A percentile compares a stretch with the other conserved stretches of the same genome.
phyloP scores from a whole-genome alignment of 92 coral and sea anemone genomes.

The Palythoa caribaeorum region DNA sequence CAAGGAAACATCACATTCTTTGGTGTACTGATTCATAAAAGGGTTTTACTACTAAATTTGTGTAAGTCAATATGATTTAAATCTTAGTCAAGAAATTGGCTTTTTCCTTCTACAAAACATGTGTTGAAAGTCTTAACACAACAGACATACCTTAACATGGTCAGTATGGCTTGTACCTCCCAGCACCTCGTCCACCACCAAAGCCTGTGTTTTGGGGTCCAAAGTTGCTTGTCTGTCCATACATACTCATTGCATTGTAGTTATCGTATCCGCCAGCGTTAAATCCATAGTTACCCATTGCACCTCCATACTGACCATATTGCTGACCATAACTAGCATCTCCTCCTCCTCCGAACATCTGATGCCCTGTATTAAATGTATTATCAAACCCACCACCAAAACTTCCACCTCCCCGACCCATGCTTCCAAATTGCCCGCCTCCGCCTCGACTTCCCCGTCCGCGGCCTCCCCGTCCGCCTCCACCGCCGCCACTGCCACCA shows the following conservation, averaged over 20 bases:
- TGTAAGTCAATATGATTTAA: too few relatives aligned
- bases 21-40: too few relatives aligned
- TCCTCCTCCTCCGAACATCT: conserved; percentile 22
- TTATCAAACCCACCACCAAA: conserved; percentile 1
- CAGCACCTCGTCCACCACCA: conserved; percentile 50
- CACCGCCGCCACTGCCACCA: conserved; percentile 53
- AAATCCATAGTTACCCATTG: neutral
- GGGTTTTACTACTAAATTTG: too few relatives aligned
- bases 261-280: neutral
- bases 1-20: too few relatives aligned
- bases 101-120: neutral
- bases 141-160: conserved; percentile 12
- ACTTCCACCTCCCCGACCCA: conserved; percentile 26
- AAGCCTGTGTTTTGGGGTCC: conserved; percentile 24
- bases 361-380: neutral
- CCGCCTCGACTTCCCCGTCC: conserved; percentile 56
- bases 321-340: conserved; percentile 32
- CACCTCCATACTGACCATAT: neutral
- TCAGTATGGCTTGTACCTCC: conserved; percentile 16
- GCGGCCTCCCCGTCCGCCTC: conserved; percentile 32
- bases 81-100: neutral
- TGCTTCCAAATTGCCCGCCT: conserved; percentile 42
- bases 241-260: conserved; percentile 45
- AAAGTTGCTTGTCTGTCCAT: conserved; percentile 42
- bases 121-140: neutral